A percentile compares a stretch with the other conserved stretches of the same genome.
phyloP scores from a whole-genome alignment of 2,888 invertebrate species.

The Drepanosiphum platanoidis region DNA sequence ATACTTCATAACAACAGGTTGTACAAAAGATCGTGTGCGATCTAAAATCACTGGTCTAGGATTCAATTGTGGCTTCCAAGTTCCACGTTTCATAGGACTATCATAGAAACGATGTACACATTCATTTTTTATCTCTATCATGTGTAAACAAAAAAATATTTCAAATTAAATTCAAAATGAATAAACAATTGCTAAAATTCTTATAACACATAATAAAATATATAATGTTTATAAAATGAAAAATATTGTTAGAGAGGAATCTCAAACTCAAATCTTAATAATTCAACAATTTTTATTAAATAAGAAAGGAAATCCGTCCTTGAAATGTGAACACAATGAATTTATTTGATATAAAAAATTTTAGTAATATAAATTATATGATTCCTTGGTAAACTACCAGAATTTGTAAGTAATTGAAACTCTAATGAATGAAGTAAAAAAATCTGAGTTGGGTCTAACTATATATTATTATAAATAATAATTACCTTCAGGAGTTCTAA shows the following conservation, averaged over 20 bases:
- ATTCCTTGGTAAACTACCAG: too few relatives aligned
- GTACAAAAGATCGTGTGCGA: conserved; percentile 14
- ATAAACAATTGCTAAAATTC: neutral
- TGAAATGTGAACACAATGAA: too few relatives aligned
- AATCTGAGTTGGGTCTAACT: neutral
- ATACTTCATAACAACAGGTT: conserved; percentile 1
- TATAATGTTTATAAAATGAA: too few relatives aligned
- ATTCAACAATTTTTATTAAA: neutral
- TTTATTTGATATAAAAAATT: too few relatives aligned
- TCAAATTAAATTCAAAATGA: neutral
- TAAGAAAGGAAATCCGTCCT: too few relatives aligned
- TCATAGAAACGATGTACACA: conserved; percentile 24
- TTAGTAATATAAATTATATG: too few relatives aligned
- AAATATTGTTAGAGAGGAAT: neutral
- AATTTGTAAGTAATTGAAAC: too few relatives aligned
- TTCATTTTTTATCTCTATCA: conserved; percentile 2
- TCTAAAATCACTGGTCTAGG: neutral
- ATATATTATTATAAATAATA: neutral
- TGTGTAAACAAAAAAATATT: neutral
- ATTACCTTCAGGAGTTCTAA: conserved; percentile 85
- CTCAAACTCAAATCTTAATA: neutral
- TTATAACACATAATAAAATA: too few relatives aligned
- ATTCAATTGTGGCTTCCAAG: conserved; percentile 2
- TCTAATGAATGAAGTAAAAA: too few relatives aligned
- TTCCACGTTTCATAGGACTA: neutral